Percentiles rank a stretch among this genome's conserved stretches.
phyloP scores from a whole-genome alignment of 1,140 invertebrate species.

The Babylonia areolata region DNA sequence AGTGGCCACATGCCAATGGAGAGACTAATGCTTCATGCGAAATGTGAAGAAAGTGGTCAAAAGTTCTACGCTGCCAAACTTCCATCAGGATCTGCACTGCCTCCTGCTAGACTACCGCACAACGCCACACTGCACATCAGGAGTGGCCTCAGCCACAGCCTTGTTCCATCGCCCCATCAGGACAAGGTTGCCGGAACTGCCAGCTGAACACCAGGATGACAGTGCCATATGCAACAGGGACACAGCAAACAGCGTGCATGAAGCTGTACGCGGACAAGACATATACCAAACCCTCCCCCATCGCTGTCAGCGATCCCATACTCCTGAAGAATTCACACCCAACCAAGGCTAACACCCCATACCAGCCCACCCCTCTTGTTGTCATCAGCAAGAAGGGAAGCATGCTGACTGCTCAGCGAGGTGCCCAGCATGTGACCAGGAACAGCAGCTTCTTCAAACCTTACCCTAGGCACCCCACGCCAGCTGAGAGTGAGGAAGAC shows the following conservation, averaged over 20 bases:
- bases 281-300: background rate
- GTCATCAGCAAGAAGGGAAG: slow-evolving; percentile 25
- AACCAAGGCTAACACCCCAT: background rate
- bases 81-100: slow-evolving; percentile 52
- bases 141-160: slow-evolving; percentile 41
- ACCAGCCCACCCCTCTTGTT: background rate
- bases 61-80: slow-evolving; percentile 35
- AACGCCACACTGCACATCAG: slow-evolving; percentile 52
- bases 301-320: slow-evolving; percentile 22
- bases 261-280: background rate
- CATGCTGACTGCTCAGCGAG: slow-evolving; percentile 12
- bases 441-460: slow-evolving; percentile 42
- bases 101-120: slow-evolving; percentile 51
- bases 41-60: slow-evolving; percentile 54
- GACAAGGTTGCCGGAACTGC: slow-evolving; percentile 4
- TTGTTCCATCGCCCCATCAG: slow-evolving; percentile 22
- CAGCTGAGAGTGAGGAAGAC: no score
- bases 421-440: slow-evolving; percentile 18
- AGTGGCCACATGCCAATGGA: slow-evolving; percentile 54
- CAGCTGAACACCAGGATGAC: background rate
- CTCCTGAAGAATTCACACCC: slow-evolving; percentile 21
- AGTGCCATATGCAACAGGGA: background rate
- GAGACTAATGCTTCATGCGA: slow-evolving; percentile 57
- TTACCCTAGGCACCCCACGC: background rate
- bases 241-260: no score